Conservation (phyloP, 92 coral and sea anemone genomes). For the Hydrozoanthus gracilis region DNA sequence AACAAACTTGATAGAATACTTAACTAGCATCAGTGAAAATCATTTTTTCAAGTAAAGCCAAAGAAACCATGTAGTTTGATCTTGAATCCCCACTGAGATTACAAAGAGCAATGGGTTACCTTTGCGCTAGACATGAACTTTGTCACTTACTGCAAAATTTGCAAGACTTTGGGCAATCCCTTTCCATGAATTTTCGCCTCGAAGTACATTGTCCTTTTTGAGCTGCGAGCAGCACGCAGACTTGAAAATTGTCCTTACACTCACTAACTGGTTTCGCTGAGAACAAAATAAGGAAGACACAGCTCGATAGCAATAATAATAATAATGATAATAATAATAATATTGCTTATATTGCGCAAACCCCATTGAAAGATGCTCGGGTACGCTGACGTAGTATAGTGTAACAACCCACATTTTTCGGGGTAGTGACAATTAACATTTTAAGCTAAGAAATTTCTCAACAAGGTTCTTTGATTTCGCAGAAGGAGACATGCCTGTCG, state of each 20-base stretch:
- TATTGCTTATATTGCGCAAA: not conserved
- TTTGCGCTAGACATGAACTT: not conserved
- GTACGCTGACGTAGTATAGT: too few relatives aligned
- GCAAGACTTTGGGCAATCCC: constrained; percentile 80
- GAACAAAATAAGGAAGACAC: not conserved
- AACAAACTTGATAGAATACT: too few relatives aligned
- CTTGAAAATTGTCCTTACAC: constrained; percentile 64
- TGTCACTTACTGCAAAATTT: constrained; percentile 87
- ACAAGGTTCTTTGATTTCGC: too few relatives aligned
- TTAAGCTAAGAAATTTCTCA: too few relatives aligned
- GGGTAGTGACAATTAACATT: too few relatives aligned
- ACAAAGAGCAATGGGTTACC: not conserved
- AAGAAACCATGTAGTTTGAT: too few relatives aligned
- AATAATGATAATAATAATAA: not conserved
- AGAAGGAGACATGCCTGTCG: too few relatives aligned
- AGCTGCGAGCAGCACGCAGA: constrained; percentile 60
- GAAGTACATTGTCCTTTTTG: constrained; percentile 69
- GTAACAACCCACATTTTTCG: too few relatives aligned
- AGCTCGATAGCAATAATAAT: too few relatives aligned
- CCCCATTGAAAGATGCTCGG: too few relatives aligned
- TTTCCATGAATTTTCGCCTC: constrained; percentile 57
- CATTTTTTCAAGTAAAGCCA: too few relatives aligned
- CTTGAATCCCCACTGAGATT: constrained; percentile 6
- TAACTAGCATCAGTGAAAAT: too few relatives aligned
- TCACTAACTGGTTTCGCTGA: constrained; percentile 42